Base-by-base conservation (phyloP, 2,888 invertebrate species). In the Drosophila kambysellisi region DNA sequence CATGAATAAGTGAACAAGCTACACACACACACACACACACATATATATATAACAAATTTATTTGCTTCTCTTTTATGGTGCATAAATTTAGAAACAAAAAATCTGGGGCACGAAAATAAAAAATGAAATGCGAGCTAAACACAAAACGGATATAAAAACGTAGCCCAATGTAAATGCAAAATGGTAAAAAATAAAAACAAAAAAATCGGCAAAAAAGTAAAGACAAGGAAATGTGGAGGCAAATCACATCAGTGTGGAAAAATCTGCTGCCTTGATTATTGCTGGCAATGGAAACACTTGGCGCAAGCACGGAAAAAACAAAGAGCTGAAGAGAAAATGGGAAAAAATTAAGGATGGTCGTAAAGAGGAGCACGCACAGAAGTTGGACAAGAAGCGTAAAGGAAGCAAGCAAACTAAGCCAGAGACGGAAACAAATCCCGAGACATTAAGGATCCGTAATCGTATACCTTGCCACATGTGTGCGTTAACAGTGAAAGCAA, bases 221-320 rank as follows among this genome's bases (percentile, higher is more conserved):
- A 29, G 30, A 60, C 46, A 43, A 25, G 39, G 56, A 71, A 78
- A 67, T 62, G 78, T 67, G 63, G 61, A 69, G 73, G 70, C 62
- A 89, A 86, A 89, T 86, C 89, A 86, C 81, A 82, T 86, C 89
- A 78, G 82, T 70, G 74, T 62, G 85, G 58, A 79, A 88, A 85
- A 86, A 89, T 89, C 88, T 86, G 90, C 86, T 88, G 81, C 66
- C 66, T 71, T 51, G 68, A 60, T 81, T 82, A 75, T 75, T 75
- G 80, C 71, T 52, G 46, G 79, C 71, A 67, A 85, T 79, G 78
- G 83, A 84, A 88, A 76, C 82, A 88, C 81, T 84, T 80, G 72
- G 80, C 69, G 37, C 20, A 58, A 60, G 61, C 77, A 76, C 54
- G 62, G 63, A 20, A 32, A 70, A 54, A 53, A 56, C 57, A 50